A percentile compares a stretch with the other conserved stretches of the same genome.
phyloP scores from a whole-genome alignment of 1,140 invertebrate genomes.

The Triops longicaudatus region DNA sequence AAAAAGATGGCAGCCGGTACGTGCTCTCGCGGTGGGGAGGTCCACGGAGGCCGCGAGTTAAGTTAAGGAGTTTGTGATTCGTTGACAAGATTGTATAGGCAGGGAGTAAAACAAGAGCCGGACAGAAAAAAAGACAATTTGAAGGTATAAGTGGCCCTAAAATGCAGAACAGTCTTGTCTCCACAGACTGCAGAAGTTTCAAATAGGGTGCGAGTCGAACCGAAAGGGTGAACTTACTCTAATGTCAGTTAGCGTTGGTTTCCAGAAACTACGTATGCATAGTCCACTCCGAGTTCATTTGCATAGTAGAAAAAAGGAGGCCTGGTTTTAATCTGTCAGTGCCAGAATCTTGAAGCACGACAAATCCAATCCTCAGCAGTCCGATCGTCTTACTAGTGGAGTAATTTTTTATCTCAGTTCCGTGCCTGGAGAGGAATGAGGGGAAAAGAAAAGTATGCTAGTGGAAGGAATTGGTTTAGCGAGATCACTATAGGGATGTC shows the following conservation, averaged over 20 bases:
- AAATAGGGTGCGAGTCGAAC: neutral
- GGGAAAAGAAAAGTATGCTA: neutral
- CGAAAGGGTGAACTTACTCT: neutral
- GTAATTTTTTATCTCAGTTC: slow-evolving; percentile 2
- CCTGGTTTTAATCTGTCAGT: neutral
- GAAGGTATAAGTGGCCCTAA: neutral
- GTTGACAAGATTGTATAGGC: neutral
- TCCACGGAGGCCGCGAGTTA: neutral
- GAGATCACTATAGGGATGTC: neutral
- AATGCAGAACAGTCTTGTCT: neutral
- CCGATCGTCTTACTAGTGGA: neutral
- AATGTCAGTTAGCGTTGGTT: neutral
- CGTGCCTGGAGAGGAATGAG: neutral
- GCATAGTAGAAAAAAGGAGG: neutral
- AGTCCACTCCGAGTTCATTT: neutral
- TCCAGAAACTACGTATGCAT: neutral
- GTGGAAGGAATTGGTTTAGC: neutral
- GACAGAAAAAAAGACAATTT: neutral
- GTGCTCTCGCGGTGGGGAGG: neutral
- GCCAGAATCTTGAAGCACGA: neutral
- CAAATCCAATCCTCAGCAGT: neutral
- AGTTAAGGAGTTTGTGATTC: slow-evolving; percentile 1
- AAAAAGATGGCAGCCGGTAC: neutral
- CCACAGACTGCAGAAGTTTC: neutral
- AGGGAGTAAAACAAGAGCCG: neutral